A percentile compares a stretch with the other conserved stretches of the same genome.
phyloP scores from a whole-genome alignment of 2,113 vertebrate species.

The Rhodinocichla rosea region DNA sequence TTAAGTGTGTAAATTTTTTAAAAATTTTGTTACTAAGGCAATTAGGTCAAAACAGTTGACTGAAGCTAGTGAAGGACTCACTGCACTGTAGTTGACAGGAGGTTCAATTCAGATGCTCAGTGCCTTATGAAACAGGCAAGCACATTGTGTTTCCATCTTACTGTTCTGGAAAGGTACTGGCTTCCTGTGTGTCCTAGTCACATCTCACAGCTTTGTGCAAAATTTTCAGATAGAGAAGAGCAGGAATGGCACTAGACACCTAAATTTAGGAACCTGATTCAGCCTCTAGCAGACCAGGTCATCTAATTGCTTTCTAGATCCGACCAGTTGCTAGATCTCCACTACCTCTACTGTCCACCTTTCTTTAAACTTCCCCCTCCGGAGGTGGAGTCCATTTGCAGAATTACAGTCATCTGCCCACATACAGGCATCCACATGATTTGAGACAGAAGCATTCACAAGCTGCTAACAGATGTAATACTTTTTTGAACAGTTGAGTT shows the following conservation, averaged over 20 bases:
- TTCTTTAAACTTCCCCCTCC: background rate
- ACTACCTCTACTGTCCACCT: background rate
- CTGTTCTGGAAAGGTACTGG: background rate
- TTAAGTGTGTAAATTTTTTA: background rate
- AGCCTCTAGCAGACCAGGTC: background rate
- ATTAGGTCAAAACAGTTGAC: background rate
- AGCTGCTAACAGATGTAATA: background rate
- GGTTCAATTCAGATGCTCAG: background rate
- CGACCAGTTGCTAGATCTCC: fast-evolving
- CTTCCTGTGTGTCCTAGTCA: background rate
- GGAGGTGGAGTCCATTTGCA: background rate
- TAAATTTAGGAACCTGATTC: background rate
- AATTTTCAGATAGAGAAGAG: background rate
- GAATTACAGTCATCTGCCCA: background rate
- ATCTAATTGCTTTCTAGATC: background rate
- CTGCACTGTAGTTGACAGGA: background rate
- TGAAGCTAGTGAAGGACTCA: background rate
- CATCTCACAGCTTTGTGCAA: background rate
- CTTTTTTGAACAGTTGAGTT: background rate
- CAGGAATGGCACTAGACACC: background rate
- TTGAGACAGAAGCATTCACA: background rate
- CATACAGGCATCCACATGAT: background rate
- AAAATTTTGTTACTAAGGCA: background rate
- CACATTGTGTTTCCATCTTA: background rate
- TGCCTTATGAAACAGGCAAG: background rate